Conservation (phyloP, 2,113 vertebrate species). For the Choloepus hoffmanni region DNA sequence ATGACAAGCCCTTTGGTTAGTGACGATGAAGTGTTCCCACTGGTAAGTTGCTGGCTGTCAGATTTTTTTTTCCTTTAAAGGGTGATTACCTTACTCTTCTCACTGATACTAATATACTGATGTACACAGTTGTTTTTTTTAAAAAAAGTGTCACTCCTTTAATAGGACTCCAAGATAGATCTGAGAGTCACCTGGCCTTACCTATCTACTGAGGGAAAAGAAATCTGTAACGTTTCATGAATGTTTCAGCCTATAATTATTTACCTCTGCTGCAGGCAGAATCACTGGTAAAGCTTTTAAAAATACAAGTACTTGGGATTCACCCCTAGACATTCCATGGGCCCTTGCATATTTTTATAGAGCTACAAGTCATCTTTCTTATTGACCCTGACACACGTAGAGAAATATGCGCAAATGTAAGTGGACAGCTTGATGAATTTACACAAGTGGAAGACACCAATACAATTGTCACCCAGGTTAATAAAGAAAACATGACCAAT, state of each 20-base stretch:
- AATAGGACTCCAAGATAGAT: not conserved
- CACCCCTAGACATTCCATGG: not conserved
- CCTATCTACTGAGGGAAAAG: not conserved
- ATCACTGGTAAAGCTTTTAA: not conserved
- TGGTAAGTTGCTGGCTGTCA: slow-evolving; percentile 81
- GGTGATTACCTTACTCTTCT: not conserved
- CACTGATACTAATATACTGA: not conserved
- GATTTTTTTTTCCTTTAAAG: not conserved
- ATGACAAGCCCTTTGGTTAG: slow-evolving; percentile 63
- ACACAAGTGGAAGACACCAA: not conserved
- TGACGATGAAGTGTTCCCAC: slow-evolving; percentile 70
- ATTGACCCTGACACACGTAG: not conserved
- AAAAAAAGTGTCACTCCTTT: not conserved
- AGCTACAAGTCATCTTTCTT: not conserved
- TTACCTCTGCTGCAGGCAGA: not conserved
- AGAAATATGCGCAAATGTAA: not conserved
- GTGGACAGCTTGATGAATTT: not conserved
- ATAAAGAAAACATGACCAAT: not conserved
- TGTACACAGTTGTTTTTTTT: not conserved
- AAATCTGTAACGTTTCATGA: not conserved
- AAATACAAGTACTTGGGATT: not conserved
- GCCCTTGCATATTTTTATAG: slow-evolving; percentile 11
- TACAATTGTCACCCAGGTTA: not conserved
- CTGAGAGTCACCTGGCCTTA: not conserved
- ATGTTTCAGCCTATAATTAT: not conserved